Base-by-base conservation (phyloP, 2,888 invertebrate species). In the Corythucha ciliata region DNA sequence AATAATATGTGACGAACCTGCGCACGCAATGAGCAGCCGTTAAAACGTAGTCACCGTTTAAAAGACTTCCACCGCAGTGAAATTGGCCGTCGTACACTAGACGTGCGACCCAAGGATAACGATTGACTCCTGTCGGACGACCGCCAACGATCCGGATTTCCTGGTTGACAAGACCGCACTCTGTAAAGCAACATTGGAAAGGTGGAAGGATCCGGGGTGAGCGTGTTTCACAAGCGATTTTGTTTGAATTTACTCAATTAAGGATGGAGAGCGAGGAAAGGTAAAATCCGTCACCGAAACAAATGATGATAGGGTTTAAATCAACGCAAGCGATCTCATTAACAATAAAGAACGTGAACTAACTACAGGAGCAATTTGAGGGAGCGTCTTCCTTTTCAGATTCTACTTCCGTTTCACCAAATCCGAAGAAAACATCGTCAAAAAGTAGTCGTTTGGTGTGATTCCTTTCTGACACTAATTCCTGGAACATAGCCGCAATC, bases 111-210 rank as follows among this genome's bases (percentile, higher is more conserved):
- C 89, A 89, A 7, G 89, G 89, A 68, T 86, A 89, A 60, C 82
- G 79, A 70, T 88, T 86, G 26, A 84, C 75, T 46, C 83, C 81
- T 1, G 88, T 82, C 20, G 88, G 83, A 63, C 78, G 74, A 12
- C 89, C 89, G 45, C 89, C 89, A 49, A 90, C 85, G 58, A 90
- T 88, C 60, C 89, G 74, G 66, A 83, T 84, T 72, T 89, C 87
- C 72, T 87, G 86, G 71, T 85, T 88, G 1, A 83, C 74, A 53
- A 81, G 73, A 29, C 88, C 87, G 64, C 88, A 88, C 69, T 88
- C 87, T 87, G n/a, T n/a, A n/a, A n/a, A n/a, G n/a, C n/a, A n/a
- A n/a, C n/a, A n/a, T n/a, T n/a, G n/a, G n/a, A n/a, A n/a, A n/a
- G n/a, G n/a, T n/a, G n/a, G n/a, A n/a, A n/a, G n/a, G n/a, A n/a